Evolutionary conservation across 2,113 vertebrate genomes (phyloP).

Genomic region (Oryctolagus cuniculus): mOryCun1.1 NC_091438.1:94873501-94874000

Average conservation of each 20-base stretch:
- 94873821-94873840: neutral
- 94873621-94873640: neutral
- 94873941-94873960: neutral
- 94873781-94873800: neutral
- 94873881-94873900: neutral
- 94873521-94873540: neutral
- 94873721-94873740: neutral
- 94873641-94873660: neutral
- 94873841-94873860: neutral
- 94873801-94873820: neutral
- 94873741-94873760: neutral
- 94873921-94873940: neutral
- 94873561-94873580: neutral
- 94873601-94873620: neutral
- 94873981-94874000: neutral
- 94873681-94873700: neutral
- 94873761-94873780: neutral
- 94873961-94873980: neutral
- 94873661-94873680: neutral
- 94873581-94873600: neutral
- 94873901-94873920: neutral
- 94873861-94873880: neutral
- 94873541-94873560: neutral
- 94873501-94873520: neutral
- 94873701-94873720: neutral